Base-by-base conservation (phyloP, 2,888 invertebrate genomes). In the Heliconius aoede region DNA sequence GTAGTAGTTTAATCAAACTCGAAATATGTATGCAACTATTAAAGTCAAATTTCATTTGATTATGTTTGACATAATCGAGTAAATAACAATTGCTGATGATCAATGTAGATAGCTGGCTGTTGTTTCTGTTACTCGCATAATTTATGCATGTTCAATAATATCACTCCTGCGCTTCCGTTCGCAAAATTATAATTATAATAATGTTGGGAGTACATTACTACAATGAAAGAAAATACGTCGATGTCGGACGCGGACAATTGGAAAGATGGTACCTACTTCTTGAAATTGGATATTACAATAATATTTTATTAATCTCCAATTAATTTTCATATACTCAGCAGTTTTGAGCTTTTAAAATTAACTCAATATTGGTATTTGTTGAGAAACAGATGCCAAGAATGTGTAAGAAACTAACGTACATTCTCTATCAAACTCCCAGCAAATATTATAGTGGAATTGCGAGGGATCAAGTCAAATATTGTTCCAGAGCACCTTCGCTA, bases 391-490 rank as follows among this genome's bases (percentile, higher is more conserved):
- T 7, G 7, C 51, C 15, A 36, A 36, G 24, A 13, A 36, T 24
- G 18, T 36, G 8, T 18, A 30, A 40, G 36, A 36, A 65, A 40
- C 36, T 15, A 40, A 65, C 5, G 40, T 15, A 36, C 3, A 24
- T 24, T 15, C 7, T 65, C 15, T 40, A 65, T 18, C 8, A 13
- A 69, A 24, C 26, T 30, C 68, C 7, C 11, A 51, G 30, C n/a
- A 30, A 32, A 65, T 40, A 69, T 15, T n/a, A 32, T 15, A 69
- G 30, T 13, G n/a, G 30, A 24, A 69, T 55, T 55, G 69, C 28
- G 32, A 69, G 55, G 69, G 30, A 55, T 18, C 60, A 72, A 72
- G 36, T 72, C 21, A 72, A 72, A 72, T 72, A 72, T 60, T 60
- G 72, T 60, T 55, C 30, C 30, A 55, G 69, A 55, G 55, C 55